These are phyloP conservation scores for Halictus quadricinctus DNA, from an alignment of 2,888 invertebrate genomes.

Conservation along the genomic window DNA sequence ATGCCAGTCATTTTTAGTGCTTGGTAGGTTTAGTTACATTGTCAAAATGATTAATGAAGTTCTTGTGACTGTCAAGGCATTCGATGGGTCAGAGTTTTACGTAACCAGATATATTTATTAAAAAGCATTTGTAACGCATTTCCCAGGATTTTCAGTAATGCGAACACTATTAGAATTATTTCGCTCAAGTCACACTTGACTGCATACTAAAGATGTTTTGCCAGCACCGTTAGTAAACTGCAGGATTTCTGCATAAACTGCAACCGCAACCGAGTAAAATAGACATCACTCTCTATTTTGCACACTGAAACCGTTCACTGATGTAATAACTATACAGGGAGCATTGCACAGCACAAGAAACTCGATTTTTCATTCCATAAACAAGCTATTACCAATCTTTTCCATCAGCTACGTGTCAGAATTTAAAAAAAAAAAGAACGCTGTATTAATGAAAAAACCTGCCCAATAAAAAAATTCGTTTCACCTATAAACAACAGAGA, in stretches of 20 bases:
- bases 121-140: neutral
- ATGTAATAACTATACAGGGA: neutral
- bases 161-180: neutral
- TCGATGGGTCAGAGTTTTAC: neutral
- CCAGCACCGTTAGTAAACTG: neutral
- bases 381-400: neutral
- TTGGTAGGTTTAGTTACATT: neutral
- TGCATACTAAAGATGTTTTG: neutral
- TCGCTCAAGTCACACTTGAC: neutral
- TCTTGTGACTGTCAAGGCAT: too few relatives aligned
- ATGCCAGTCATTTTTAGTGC: too few relatives aligned
- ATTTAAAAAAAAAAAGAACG: neutral
- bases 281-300: neutral
- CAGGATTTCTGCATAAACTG: neutral
- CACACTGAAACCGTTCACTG: neutral
- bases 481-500: neutral
- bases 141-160: neutral
- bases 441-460: too few relatives aligned
- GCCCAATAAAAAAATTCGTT: neutral
- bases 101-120: neutral
- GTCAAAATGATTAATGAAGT: neutral
- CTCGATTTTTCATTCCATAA: neutral
- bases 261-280: neutral
- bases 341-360: neutral
- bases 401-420: neutral